Evolutionary conservation across 2,113 vertebrate genomes (phyloP).

Genomic region (Rhinoptilus africanus): DNA sequence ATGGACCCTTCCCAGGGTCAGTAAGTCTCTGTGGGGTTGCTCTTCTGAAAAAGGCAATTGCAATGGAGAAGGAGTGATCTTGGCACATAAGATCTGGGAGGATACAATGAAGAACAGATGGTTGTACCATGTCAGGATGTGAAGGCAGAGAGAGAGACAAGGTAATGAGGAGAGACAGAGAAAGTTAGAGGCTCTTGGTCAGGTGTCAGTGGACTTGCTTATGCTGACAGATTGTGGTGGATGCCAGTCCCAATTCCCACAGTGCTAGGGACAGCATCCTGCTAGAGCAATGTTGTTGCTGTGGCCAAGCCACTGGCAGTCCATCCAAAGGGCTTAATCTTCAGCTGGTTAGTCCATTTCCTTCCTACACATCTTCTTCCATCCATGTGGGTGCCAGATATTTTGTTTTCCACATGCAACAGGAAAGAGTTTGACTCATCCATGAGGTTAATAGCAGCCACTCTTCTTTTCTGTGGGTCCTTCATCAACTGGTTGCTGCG

Average conservation of each 20-base stretch:
- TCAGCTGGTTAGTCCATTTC: background rate
- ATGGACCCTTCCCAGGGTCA: background rate
- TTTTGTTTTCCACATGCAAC: background rate
- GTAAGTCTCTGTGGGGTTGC: background rate
- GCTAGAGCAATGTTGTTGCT: background rate
- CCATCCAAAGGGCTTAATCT: background rate
- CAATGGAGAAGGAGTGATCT: background rate
- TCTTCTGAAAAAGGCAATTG: background rate
- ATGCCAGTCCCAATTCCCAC: background rate
- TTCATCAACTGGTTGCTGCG: background rate
- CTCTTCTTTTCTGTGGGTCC: background rate
- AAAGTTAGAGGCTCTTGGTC: background rate
- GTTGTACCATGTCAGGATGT: background rate
- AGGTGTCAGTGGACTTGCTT: background rate
- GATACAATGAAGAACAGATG: background rate
- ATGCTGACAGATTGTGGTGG: background rate
- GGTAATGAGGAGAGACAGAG: background rate
- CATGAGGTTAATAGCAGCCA: background rate
- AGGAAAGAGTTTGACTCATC: background rate
- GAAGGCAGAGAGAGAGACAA: background rate
- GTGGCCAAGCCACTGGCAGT: background rate
- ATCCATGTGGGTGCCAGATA: background rate
- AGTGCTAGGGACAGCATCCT: background rate
- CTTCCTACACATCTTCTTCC: background rate
- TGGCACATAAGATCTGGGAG: background rate